Conservation (phyloP, 2,888 invertebrate species). For the Ectemnius lituratus region DNA sequence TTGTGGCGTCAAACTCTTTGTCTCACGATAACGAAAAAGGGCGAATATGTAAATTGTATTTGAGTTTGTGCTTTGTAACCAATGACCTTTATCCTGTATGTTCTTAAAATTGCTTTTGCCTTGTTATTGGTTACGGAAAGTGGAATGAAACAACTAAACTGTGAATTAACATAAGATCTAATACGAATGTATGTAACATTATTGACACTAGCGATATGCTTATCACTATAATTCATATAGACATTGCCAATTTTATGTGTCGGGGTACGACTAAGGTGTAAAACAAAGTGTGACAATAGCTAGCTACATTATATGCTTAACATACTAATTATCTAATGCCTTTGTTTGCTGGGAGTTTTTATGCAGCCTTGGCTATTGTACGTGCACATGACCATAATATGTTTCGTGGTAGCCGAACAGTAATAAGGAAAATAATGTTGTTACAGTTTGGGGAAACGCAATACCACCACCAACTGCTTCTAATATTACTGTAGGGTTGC, state of each 20-base stretch:
- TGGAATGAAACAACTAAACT: constrained; percentile 26
- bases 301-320: not conserved
- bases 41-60: constrained; percentile 15
- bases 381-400: constrained; percentile 14
- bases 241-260: no score
- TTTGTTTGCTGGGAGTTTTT: constrained; percentile 16
- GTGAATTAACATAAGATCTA: constrained; percentile 6
- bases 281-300: no score
- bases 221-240: no score
- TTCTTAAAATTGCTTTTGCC: constrained; percentile 47
- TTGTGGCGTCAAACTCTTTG: no score
- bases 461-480: constrained; percentile 66
- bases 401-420: constrained; percentile 29
- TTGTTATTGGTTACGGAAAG: constrained; percentile 28
- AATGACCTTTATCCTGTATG: constrained; percentile 39
- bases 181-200: no score
- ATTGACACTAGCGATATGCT: no score
- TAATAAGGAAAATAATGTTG: constrained; percentile 48
- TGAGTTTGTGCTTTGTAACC: constrained; percentile 35
- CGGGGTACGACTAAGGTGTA: no score
- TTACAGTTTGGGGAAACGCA: constrained; percentile 73
- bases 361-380: constrained; percentile 43
- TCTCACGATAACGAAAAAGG: constrained; percentile 13
- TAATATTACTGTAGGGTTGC: constrained; percentile 65
- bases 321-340: constrained; percentile 14